A percentile compares a stretch with the other conserved stretches of the same genome.
Conservation (phyloP, 2,888 invertebrate genomes). For the Alsophila aescularia region DNA sequence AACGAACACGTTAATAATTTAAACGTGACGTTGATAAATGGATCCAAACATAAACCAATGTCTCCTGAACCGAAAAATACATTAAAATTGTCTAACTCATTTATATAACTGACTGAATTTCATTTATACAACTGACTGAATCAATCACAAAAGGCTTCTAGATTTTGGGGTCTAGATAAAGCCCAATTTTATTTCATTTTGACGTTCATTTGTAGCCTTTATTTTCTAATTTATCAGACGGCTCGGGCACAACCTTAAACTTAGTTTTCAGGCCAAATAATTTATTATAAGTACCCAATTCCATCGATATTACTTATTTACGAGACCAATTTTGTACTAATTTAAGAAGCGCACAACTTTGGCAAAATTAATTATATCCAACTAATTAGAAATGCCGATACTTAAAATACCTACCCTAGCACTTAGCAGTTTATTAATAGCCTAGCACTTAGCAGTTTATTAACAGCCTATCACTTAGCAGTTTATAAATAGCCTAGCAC, state of each 20-base stretch:
- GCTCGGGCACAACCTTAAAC: background rate
- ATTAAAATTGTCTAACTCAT: background rate
- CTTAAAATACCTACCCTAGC: no score
- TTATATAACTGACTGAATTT: conserved; percentile 9
- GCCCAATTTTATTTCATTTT: conserved; percentile 8
- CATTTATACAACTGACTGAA: conserved; percentile 8
- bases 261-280: conserved; percentile 6
- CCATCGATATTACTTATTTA: background rate
- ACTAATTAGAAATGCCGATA: no score
- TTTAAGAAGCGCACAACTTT: no score
- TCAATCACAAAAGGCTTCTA: conserved; percentile 14
- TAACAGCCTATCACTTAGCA: no score
- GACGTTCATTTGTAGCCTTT: conserved; percentile 1
- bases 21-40: background rate
- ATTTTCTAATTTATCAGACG: conserved; percentile 13
- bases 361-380: no score
- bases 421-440: no score
- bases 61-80: background rate
- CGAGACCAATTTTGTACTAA: no score
- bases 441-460: no score
- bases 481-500: no score
- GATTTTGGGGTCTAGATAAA: conserved; percentile 13
- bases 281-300: background rate
- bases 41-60: background rate
- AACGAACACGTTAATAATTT: no score